Evolutionary conservation across 2,113 vertebrate genomes (phyloP).

Genomic region (Urocitellus parryii): DNA sequence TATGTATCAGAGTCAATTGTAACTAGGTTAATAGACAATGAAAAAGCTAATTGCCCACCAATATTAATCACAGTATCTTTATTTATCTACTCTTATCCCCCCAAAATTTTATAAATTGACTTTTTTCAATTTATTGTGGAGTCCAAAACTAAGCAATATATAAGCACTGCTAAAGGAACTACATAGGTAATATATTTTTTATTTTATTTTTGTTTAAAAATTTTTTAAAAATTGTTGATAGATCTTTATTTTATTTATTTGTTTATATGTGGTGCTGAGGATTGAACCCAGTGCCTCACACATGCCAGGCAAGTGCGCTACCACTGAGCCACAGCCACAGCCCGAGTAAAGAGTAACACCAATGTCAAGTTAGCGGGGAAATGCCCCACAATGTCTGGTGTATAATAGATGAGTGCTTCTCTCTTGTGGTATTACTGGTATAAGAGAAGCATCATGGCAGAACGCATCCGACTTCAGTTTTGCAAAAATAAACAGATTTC

Average conservation of each 20-base stretch:
- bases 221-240: too few relatives aligned
- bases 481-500: not conserved
- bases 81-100: not conserved
- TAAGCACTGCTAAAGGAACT: not conserved
- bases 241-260: too few relatives aligned
- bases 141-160: not conserved
- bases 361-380: not conserved
- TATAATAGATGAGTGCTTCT: not conserved
- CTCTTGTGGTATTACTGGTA: not conserved
- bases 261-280: too few relatives aligned
- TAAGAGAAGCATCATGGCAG: not conserved
- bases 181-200: not conserved
- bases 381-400: accelerated
- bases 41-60: not conserved
- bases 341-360: not conserved
- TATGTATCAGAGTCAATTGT: not conserved
- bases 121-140: not conserved
- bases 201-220: too few relatives aligned
- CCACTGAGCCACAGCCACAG: too few relatives aligned
- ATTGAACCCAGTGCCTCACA: too few relatives aligned
- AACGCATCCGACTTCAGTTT: not conserved
- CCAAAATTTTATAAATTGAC: not conserved
- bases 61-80: not conserved
- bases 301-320: too few relatives aligned
- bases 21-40: not conserved